phyloP scores from a whole-genome alignment of 2,113 vertebrate genomes.

The Microcebus murinus region DNA sequence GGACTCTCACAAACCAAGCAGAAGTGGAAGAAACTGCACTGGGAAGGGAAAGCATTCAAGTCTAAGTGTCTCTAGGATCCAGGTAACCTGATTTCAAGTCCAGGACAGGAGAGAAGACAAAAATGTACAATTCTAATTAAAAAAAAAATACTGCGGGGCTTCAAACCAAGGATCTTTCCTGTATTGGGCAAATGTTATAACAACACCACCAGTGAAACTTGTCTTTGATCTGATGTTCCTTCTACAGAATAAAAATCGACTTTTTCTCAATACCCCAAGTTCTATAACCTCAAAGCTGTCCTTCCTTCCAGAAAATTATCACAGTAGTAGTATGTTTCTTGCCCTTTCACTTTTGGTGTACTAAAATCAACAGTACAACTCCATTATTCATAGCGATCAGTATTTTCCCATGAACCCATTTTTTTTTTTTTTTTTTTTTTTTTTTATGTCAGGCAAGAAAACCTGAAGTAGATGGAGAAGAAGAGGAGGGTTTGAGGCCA shows the following conservation, averaged over 20 bases:
- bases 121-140: not conserved
- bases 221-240: not conserved
- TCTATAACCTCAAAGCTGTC: not conserved
- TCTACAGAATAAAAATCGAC: not conserved
- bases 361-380: not conserved
- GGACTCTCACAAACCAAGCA: not conserved
- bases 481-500: not conserved
- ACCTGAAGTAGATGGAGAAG: not conserved
- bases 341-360: not conserved
- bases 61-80: not conserved
- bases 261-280: not conserved
- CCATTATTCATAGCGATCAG: not conserved
- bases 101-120: not conserved
- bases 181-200: not conserved
- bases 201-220: not conserved
- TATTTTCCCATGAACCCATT: too few species aligned
- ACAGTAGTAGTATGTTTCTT: not conserved
- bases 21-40: not conserved
- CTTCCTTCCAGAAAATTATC: not conserved
- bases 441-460: not conserved
- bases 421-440: not conserved
- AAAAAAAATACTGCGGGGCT: not conserved
- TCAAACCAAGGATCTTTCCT: not conserved
- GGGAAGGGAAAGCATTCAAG: not conserved
- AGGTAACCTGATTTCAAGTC: not conserved